phyloP scores from a whole-genome alignment of 2,888 invertebrate genomes.

The Dione juno region DNA sequence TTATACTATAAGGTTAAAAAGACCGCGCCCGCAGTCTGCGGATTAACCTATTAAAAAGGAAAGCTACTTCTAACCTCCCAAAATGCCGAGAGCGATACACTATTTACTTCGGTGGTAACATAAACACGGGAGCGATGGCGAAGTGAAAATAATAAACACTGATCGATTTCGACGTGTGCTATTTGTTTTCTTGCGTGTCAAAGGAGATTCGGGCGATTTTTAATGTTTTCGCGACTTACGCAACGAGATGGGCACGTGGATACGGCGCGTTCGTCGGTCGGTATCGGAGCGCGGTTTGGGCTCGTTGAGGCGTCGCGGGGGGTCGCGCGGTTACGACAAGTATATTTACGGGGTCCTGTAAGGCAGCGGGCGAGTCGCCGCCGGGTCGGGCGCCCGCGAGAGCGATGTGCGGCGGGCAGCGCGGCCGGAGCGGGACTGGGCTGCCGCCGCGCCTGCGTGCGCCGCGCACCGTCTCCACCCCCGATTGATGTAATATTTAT shows the following conservation, averaged over 20 bases:
- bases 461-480: constrained; percentile 59
- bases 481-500: constrained; percentile 83
- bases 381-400: constrained; percentile 68
- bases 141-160: constrained; percentile 66
- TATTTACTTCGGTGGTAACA: constrained; percentile 57
- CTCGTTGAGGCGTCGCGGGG: background rate
- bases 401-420: constrained; percentile 72
- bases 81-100: constrained; percentile 51
- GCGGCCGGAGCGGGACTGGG: constrained; percentile 80
- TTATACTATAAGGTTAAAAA: constrained; percentile 65
- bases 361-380: constrained; percentile 73
- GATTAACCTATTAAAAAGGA: constrained; percentile 64
- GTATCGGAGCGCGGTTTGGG: constrained; percentile 32
- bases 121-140: constrained; percentile 54
- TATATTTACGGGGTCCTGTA: constrained; percentile 53
- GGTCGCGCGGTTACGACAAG: constrained; percentile 38
- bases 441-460: constrained; percentile 57
- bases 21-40: constrained; percentile 71
- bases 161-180: constrained; percentile 70
- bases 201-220: constrained; percentile 71
- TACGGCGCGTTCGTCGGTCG: constrained; percentile 41
- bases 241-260: constrained; percentile 72
- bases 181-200: constrained; percentile 69
- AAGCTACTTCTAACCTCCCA: constrained; percentile 61
- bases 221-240: constrained; percentile 71